Evolutionary conservation across 2,113 vertebrate species (phyloP).

Genomic region (Tor tambroides): DNA sequence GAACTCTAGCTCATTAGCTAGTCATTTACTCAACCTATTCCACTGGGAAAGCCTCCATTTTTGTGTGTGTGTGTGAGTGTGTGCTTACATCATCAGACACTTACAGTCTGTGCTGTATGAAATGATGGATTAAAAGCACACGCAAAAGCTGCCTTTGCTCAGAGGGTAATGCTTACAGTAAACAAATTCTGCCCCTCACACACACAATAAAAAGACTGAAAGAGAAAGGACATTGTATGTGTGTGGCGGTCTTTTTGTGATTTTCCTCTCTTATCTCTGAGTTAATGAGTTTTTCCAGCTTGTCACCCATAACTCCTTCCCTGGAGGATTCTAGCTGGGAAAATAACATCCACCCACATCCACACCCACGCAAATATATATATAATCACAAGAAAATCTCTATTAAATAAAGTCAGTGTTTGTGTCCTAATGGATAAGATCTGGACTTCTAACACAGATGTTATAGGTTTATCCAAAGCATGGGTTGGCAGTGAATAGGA

Average conservation of each 20-base stretch:
- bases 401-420: neutral
- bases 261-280: slow-evolving; percentile 3
- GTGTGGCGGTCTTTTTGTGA: neutral
- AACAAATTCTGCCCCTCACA: slow-evolving; percentile 6
- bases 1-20: slow-evolving; percentile 37
- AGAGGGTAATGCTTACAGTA: neutral
- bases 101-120: neutral
- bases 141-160: slow-evolving; percentile 10
- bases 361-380: neutral
- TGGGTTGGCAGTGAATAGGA: neutral
- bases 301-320: slow-evolving; percentile 20
- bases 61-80: neutral
- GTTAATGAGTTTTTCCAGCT: slow-evolving; percentile 43
- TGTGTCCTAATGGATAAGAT: neutral
- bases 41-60: slow-evolving; percentile 4
- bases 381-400: neutral
- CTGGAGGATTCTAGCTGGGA: slow-evolving; percentile 7
- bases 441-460: neutral
- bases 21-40: neutral
- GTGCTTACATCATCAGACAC: neutral
- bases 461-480: neutral
- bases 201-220: neutral
- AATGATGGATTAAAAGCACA: slow-evolving; percentile 23
- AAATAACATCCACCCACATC: neutral
- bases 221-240: neutral